These are phyloP conservation scores for Phalangium opilio DNA, from an alignment of 2,888 invertebrate species.

Conservation along the genomic window DNA sequence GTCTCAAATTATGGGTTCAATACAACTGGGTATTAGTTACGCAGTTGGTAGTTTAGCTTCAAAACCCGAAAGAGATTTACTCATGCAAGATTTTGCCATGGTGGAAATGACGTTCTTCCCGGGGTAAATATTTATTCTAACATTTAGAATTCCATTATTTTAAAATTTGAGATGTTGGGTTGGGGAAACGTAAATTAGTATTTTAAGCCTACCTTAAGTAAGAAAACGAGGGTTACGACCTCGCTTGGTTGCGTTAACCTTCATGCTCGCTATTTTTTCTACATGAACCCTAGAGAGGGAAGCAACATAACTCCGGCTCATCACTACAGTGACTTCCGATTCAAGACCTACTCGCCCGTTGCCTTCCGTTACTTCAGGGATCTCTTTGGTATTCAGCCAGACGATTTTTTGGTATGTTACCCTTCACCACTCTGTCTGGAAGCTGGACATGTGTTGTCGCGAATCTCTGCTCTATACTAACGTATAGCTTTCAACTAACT, in stretches of 20 bases:
- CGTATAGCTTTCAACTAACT: too few species aligned
- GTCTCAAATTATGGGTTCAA: conserved; percentile 93
- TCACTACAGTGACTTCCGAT: conserved; percentile 88
- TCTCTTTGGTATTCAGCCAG: conserved; percentile 95
- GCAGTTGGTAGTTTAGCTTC: conserved; percentile 86
- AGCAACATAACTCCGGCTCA: conserved; percentile 96
- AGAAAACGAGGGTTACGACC: background rate
- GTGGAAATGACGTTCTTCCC: conserved; percentile 97
- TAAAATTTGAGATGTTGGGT: too few species aligned
- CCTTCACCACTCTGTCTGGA: conserved; percentile 8
- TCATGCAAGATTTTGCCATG: conserved; percentile 99
- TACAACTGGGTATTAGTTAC: conserved; percentile 78
- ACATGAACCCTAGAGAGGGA: conserved; percentile 43
- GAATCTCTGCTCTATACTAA: too few species aligned
- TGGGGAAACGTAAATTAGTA: too few species aligned
- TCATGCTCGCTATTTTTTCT: background rate
- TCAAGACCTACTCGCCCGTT: conserved; percentile 98
- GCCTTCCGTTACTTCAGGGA: conserved; percentile 99
- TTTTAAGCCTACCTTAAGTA: too few species aligned
- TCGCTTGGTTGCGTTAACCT: background rate
- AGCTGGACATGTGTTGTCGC: background rate
- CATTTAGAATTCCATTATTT: too few species aligned
- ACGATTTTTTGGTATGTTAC: conserved; percentile 85
- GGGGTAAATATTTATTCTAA: conserved; percentile 35
- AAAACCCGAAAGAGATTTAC: conserved; percentile 89